Evolutionary conservation across 2,888 invertebrate species (phyloP), one percentile per base, ranked within the genome.

Genomic region (Gibbula magus): DNA sequence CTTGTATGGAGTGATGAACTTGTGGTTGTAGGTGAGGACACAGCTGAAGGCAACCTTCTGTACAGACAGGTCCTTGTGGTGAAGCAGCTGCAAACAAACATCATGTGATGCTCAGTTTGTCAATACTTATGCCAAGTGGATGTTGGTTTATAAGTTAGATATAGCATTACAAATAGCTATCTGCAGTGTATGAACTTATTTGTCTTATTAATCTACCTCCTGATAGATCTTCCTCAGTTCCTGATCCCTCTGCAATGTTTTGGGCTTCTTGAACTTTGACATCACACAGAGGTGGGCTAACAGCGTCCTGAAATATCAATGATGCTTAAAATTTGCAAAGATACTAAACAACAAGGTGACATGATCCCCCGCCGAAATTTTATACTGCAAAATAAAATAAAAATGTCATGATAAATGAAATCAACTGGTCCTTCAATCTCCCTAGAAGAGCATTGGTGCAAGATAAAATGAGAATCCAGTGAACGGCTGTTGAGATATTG

Each of bases 31-130:
- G 0, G 96, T 95, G 87, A 97, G 93, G 0, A 99, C 93, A 91
- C 98, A 99, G 89, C 96, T 96, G 56, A 99, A 93, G 0, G 98
- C 96, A 77, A 95, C 94, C 92, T 96, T 97, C 92, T 99, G 99
- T 7, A 99, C 94, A 0, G 95, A 95, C 0, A 95, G 93, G 92
- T 96, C 96, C 88, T 96, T 96, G 82, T 97, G 96, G 73, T 95
- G 95, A 10, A 99, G 92, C 77, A 99, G 94, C 90, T 98, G 96
- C 91, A 96, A 94, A 89, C 96, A 96, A n/a, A 75, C 67, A 35
- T 20, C 18, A 76, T 16, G 54, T 18, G n/a, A 0, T n/a, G 29
- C 32, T 51, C 10, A n/a, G 7, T 29, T 13, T 52, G 20, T 4
- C 4, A 35, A 35, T 51, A 35, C 25, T 35, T 20, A 77, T 7